Evolutionary conservation across 2,113 vertebrate genomes (phyloP), one percentile per base, ranked within the genome.

Genomic region (Zingel zingel): DNA sequence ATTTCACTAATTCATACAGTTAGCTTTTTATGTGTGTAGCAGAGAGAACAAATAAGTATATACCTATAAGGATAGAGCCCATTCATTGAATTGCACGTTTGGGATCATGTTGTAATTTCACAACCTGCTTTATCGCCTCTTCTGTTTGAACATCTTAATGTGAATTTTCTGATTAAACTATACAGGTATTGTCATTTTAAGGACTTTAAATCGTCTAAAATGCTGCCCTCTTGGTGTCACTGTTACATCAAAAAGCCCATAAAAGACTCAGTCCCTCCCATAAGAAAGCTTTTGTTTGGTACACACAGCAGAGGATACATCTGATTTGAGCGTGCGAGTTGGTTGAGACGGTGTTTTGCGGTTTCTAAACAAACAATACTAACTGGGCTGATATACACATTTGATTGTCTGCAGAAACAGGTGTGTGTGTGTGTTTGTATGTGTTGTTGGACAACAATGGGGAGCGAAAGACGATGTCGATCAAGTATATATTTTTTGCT

Each of bases 211-310:
- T 27, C 11, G 13, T 16, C n/a, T 19, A n/a, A 61, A 21, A n/a
- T 18, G 25, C 48, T 47, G 1, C 5, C 74, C 79, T 57, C 50
- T 57, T 72, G 84, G 84, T 77, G 84, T 86, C 84, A 81, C 67
- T 77, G 39, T 81, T 23, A 64, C 47, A 68, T 25, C 36, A 68
- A 13, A 19, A 4, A 18, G 4, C 10, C 18, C 6, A 61, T 9
- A 21, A 36, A 18, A 1, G 19, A 53, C 21, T 1, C 13, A 12
- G 56, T 74, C 56, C 74, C 80, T 70, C 80, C 78, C 53, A 5
- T 25, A 12, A 19, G 14, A 13, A 69, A 71, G 27, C 71, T 75
- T 71, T 70, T 87, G 75, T 87, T 62, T 77, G 39, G 39, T 61
- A 57, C 7, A 54, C 33, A 23, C 18, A 48, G 16, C 36, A 36